Base-by-base conservation (phyloP, 2,113 vertebrate species). In the cat (Felis catus) region DNA sequence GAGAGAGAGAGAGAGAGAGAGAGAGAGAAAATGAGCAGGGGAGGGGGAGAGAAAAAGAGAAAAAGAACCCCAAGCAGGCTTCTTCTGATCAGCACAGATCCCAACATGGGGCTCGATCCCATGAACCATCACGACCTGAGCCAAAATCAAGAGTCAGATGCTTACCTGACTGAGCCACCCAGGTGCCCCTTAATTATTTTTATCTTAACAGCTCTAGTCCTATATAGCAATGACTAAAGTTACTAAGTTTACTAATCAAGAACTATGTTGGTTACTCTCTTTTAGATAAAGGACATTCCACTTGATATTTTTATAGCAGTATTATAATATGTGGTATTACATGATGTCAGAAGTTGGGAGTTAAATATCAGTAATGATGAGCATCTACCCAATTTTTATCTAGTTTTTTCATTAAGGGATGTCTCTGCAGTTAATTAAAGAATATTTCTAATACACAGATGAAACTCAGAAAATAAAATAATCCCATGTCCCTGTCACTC, bases 331-430 rank as follows among this genome's bases (percentile, higher is more conserved):
- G 11, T 58, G 31, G 7, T 53, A 78, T 36, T 74, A 41, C 23
- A 15, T 70, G 53, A 78, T 85, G 14, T 11, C 23, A 71, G 78
- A 89, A 97, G 14, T 66, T 96, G 48, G 51, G 33, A 84, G 55
- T 79, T 66, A 85, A 85, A 79, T 71, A 71, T 15, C 63, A 90
- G 51, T 93, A 58, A 66, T 81, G 45, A 66, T 85, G 45, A 86
- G 12, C 14, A 68, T 81, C 63, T 73, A 55, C n/a, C 29, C 12
- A 58, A 16, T 90, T 85, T 94, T 51, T 33, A 63, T 90, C 21
- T 83, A n/a, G 58, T 83, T 66, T 83, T 89, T 74, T 73, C 71
- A 82, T 93, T 89, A 88, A 93, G 39, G 5, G 27, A 23, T 93
- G 23, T 58, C 27, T 76, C 27, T 29, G 45, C n/a, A 81, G 27